Evolutionary conservation across 2,113 vertebrate genomes (phyloP).

Genomic region (Erpornis zantholeuca): DNA sequence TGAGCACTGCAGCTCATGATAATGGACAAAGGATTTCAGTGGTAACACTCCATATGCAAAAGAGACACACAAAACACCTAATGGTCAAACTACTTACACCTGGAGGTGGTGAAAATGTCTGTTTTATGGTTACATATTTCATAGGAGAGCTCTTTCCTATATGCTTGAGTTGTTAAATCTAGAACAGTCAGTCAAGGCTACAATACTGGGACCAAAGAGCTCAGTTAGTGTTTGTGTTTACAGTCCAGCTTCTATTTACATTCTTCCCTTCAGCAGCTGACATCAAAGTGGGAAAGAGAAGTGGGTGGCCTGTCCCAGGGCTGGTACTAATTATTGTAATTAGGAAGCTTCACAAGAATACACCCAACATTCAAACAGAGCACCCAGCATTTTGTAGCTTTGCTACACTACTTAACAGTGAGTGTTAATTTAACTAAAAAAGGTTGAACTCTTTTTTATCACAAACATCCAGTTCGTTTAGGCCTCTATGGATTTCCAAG

Average conservation of each 20-base stretch:
- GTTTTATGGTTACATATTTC: background rate
- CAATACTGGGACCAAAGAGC: background rate
- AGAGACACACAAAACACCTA: background rate
- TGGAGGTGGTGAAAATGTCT: background rate
- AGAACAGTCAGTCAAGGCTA: background rate
- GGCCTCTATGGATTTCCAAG: background rate
- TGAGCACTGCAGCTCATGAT: background rate
- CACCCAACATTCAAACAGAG: background rate
- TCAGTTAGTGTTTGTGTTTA: background rate
- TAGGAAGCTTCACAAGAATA: background rate
- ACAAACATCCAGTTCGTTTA: background rate
- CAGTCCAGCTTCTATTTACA: background rate
- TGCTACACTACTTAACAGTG: background rate
- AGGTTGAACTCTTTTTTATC: background rate
- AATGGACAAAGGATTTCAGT: background rate
- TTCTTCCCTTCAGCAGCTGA: background rate
- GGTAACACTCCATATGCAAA: background rate
- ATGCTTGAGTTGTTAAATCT: background rate
- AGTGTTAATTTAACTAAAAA: background rate
- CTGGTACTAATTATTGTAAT: background rate
- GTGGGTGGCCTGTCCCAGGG: background rate
- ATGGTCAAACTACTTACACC: background rate
- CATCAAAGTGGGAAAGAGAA: conserved; percentile 27
- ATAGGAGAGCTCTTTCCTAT: background rate
- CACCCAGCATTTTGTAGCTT: background rate